Evolutionary conservation across 1,140 invertebrate genomes (phyloP).

Genomic region (Lethocerus indicus): DNA sequence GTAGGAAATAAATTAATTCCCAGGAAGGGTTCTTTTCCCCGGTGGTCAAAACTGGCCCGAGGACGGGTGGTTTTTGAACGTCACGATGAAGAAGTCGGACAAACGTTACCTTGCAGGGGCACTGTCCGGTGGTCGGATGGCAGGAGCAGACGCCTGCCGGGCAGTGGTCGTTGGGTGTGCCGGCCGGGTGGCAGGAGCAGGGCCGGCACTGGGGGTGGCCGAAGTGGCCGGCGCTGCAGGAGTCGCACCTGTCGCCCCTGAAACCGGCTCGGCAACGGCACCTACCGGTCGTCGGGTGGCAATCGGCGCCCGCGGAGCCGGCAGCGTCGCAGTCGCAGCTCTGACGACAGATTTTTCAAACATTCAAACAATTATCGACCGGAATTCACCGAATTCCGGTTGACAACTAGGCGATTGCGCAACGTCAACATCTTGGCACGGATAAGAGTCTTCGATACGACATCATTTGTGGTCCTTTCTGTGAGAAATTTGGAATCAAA

Average conservation of each 20-base stretch:
- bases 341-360: too few relatives aligned
- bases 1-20: too few relatives aligned
- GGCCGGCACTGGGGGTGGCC: conserved; percentile 75
- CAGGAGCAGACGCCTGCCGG: conserved; percentile 49
- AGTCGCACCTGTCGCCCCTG: conserved; percentile 58
- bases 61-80: too few relatives aligned
- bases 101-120: conserved; percentile 58
- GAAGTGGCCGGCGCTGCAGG: conserved; percentile 68
- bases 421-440: too few relatives aligned
- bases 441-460: too few relatives aligned
- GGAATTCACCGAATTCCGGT: too few relatives aligned
- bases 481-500: too few relatives aligned
- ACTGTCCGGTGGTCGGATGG: conserved; percentile 58
- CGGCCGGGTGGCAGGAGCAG: conserved; percentile 57
- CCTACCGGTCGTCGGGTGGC: conserved; percentile 54
- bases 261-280: conserved; percentile 72
- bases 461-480: too few relatives aligned
- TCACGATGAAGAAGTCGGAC: not conserved
- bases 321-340: conserved; percentile 59
- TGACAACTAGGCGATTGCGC: too few relatives aligned
- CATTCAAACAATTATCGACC: too few relatives aligned
- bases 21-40: too few relatives aligned
- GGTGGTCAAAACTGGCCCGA: too few relatives aligned
- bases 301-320: conserved; percentile 48
- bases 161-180: conserved; percentile 42